Conservation (phyloP, 1,140 invertebrate genomes). For the Papilio aristodemus region DNA sequence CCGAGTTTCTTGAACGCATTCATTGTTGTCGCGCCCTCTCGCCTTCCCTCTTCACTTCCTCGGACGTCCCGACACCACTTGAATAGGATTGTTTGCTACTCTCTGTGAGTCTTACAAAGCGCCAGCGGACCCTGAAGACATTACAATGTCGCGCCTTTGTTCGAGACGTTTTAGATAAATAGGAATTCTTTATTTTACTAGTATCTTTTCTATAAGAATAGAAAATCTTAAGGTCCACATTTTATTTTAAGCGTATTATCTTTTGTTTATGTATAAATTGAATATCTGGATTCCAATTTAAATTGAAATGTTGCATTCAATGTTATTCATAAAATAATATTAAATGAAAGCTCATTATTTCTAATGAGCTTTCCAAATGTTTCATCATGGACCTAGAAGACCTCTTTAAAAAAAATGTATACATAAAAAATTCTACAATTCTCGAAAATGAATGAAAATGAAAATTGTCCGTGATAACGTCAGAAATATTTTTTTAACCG, state of each 20-base stretch:
- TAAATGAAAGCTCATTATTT: too few species aligned
- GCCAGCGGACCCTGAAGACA: constrained; percentile 31
- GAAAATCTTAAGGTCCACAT: background rate
- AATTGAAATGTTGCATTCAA: too few species aligned
- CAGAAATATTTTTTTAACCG: constrained; percentile 37
- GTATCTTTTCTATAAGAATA: background rate
- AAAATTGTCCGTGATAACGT: constrained; percentile 37
- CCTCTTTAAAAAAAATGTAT: too few species aligned
- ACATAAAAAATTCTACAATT: too few species aligned
- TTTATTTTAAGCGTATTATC: background rate
- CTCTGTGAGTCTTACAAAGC: constrained; percentile 41
- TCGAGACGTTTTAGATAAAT: constrained; percentile 27
- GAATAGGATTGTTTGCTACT: constrained; percentile 49
- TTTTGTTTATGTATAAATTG: background rate
- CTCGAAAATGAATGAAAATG: too few species aligned
- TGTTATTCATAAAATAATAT: too few species aligned
- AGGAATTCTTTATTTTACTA: constrained; percentile 19
- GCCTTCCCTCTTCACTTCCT: constrained; percentile 39
- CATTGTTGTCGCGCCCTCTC: constrained; percentile 46
- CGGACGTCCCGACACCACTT: constrained; percentile 42
- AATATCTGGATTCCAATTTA: too few species aligned
- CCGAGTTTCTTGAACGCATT: constrained; percentile 41
- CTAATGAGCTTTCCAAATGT: too few species aligned
- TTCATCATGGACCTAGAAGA: too few species aligned
- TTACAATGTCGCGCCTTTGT: constrained; percentile 28